Evolutionary conservation across 2,797 vertebrate genomes (phyloP).

Genomic region (Discoglossus pictus): DNA sequence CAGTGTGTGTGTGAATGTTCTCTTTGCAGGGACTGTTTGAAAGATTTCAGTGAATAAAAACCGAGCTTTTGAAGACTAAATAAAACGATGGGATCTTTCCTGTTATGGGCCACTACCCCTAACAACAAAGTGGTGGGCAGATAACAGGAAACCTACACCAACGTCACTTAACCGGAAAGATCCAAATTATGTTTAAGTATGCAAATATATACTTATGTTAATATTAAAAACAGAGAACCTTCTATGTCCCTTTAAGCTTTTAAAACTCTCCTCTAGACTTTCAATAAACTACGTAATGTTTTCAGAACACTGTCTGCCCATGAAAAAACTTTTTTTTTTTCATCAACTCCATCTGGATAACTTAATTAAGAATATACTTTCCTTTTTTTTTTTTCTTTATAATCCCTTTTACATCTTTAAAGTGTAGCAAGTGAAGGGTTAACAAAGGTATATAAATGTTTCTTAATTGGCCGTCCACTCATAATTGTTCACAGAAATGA

Average conservation of each 20-base stretch:
- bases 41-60: too few relatives aligned
- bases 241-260: not conserved
- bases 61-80: too few relatives aligned
- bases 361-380: slow-evolving; percentile 46
- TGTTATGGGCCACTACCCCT: too few relatives aligned
- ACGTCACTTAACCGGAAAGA: too few relatives aligned
- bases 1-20: too few relatives aligned
- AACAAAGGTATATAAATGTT: slow-evolving; percentile 33
- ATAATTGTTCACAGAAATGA: slow-evolving; percentile 37
- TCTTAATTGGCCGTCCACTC: slow-evolving; percentile 46
- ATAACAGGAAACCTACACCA: too few relatives aligned
- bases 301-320: slow-evolving; percentile 31
- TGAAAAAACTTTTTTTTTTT: slow-evolving; percentile 28
- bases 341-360: slow-evolving; percentile 47
- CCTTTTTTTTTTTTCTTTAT: slow-evolving; percentile 44
- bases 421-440: slow-evolving; percentile 28
- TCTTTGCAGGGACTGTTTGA: too few relatives aligned
- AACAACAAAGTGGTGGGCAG: too few relatives aligned
- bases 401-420: slow-evolving; percentile 43
- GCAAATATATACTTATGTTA: too few relatives aligned
- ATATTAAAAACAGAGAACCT: not conserved
- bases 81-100: too few relatives aligned
- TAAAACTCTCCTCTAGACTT: not conserved
- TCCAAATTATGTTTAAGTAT: too few relatives aligned
- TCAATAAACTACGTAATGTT: slow-evolving; percentile 24